Evolutionary conservation across 2,797 vertebrate genomes (phyloP).

Genomic region (Spinibarbus caldwelli): DNA sequence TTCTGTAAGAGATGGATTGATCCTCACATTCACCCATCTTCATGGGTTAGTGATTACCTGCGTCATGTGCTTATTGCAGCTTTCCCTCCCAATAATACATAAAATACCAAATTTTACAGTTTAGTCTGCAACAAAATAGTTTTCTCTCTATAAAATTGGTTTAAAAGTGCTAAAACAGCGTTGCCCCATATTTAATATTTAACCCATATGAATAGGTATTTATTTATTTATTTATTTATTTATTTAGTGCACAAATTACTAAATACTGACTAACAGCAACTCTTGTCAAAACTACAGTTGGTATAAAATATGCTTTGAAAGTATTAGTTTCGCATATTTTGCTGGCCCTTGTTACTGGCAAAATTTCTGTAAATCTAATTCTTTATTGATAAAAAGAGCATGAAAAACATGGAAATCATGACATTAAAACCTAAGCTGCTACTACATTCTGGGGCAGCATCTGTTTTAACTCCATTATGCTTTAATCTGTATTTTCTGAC

Average conservation of each 20-base stretch:
- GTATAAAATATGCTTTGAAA: not conserved
- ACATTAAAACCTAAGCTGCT: slow-evolving; percentile 19
- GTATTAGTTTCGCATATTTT: not conserved
- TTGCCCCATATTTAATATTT: no score
- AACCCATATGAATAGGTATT: not conserved
- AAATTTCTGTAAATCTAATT: not conserved
- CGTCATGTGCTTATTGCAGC: slow-evolving; percentile 37
- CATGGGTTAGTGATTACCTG: slow-evolving; percentile 49
- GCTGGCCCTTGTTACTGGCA: not conserved
- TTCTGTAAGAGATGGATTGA: slow-evolving; percentile 67
- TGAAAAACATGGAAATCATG: slow-evolving; percentile 15
- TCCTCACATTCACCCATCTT: slow-evolving; percentile 35
- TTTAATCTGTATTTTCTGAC: slow-evolving; percentile 52
- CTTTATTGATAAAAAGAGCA: slow-evolving; percentile 19
- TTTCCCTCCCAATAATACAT: slow-evolving; percentile 18
- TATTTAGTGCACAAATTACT: not conserved
- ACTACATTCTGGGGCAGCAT: not conserved
- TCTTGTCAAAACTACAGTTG: not conserved
- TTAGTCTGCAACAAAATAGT: not conserved
- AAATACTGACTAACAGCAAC: not conserved
- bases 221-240: not conserved
- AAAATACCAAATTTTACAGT: not conserved
- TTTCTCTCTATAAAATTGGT: not conserved
- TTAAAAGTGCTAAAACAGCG: not conserved
- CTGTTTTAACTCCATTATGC: slow-evolving; percentile 27